These are phyloP conservation scores for Sphenodon punctatus DNA, from an alignment of 2,797 vertebrate species.

Conservation along the genomic window DNA sequence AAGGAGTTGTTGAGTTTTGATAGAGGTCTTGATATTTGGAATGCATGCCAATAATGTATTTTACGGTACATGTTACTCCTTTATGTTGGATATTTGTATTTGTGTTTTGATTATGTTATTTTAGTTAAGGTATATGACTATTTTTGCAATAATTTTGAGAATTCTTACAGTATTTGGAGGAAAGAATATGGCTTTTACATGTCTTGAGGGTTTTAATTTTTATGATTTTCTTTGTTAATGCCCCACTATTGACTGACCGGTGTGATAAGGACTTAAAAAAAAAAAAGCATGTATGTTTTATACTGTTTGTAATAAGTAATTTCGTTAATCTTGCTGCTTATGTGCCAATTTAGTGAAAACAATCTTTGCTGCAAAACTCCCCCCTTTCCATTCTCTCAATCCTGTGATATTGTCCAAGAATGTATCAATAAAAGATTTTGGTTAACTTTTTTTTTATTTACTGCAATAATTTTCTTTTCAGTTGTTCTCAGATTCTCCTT, in stretches of 20 bases:
- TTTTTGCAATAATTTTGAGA: slow-evolving; percentile 82
- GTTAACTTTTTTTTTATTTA: slow-evolving; percentile 94
- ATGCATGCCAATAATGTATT: slow-evolving; percentile 83
- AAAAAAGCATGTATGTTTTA: slow-evolving; percentile 98
- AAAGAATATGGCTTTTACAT: slow-evolving; percentile 88
- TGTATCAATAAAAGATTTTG: slow-evolving; percentile 98
- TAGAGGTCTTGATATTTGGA: slow-evolving; percentile 77
- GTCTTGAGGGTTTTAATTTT: slow-evolving; percentile 81
- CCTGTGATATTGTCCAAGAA: slow-evolving; percentile 98
- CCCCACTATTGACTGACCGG: slow-evolving; percentile 78
- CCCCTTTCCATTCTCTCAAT: slow-evolving; percentile 85
- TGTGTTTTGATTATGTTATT: slow-evolving; percentile 79
- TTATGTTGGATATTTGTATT: slow-evolving; percentile 81
- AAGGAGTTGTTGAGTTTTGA: slow-evolving; percentile 69
- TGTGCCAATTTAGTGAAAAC: slow-evolving; percentile 95
- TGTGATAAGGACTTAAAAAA: slow-evolving; percentile 79
- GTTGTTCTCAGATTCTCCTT: slow-evolving; percentile 52
- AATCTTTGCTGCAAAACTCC: slow-evolving; percentile 80
- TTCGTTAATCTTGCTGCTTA: slow-evolving; percentile 97
- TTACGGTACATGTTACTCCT: slow-evolving; percentile 77
- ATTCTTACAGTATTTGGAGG: slow-evolving; percentile 74
- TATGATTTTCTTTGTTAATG: slow-evolving; percentile 85
- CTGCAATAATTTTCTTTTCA: slow-evolving; percentile 73
- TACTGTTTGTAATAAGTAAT: slow-evolving; percentile 99
- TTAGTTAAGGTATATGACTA: slow-evolving; percentile 76